These are phyloP conservation scores for Ammospiza caudacuta DNA, from an alignment of 2,113 vertebrate genomes.

Conservation along the genomic window DNA sequence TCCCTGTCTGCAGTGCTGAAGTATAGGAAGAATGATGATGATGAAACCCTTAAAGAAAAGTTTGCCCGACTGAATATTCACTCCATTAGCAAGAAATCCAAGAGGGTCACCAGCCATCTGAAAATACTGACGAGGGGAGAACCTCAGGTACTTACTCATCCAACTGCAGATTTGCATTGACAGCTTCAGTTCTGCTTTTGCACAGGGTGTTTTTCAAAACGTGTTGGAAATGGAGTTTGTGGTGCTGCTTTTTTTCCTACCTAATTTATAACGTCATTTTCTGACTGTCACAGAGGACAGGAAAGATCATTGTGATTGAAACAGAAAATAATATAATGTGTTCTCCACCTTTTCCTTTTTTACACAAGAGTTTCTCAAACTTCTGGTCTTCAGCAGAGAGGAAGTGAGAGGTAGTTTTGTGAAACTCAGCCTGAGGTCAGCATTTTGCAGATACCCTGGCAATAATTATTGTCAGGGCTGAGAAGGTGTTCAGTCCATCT, in stretches of 20 bases:
- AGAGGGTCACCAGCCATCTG: constrained; percentile 91
- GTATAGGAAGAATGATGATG: constrained; percentile 92
- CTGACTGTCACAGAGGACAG: not conserved
- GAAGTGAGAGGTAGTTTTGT: not conserved
- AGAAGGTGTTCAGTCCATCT: accelerated
- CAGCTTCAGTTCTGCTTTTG: not conserved
- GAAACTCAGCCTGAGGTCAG: not conserved
- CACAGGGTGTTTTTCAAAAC: not conserved
- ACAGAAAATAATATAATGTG: not conserved
- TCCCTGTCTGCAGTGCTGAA: constrained; percentile 87
- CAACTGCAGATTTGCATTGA: not conserved
- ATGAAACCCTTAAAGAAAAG: constrained; percentile 90
- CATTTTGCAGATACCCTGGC: not conserved
- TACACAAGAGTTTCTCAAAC: not conserved
- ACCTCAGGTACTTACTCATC: constrained; percentile 84
- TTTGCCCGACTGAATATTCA: constrained; percentile 92
- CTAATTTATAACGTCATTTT: not conserved
- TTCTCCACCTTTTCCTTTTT: constrained; percentile 32
- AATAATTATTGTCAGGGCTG: not conserved
- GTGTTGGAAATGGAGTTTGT: not conserved
- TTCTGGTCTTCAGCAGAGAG: not conserved
- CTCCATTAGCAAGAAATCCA: constrained; percentile 96
- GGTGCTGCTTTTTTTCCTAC: not conserved
- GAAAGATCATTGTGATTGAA: constrained; percentile 32
- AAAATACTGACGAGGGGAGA: constrained; percentile 92